Conservation (phyloP, 2,888 invertebrate genomes). For the Myopa tessellatipennis region DNA sequence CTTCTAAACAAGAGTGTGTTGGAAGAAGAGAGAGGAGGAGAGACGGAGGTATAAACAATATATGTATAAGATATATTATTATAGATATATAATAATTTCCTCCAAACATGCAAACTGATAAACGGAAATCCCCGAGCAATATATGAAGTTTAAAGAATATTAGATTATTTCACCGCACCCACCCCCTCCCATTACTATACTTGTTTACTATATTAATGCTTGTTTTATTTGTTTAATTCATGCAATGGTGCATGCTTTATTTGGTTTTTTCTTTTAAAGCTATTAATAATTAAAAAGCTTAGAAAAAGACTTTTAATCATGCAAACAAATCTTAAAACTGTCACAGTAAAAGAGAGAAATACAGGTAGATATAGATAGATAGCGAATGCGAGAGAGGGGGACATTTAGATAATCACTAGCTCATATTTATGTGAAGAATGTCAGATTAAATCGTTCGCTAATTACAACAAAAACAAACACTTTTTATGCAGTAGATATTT, state of each 20-base stretch:
- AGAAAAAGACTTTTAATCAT: too few species aligned
- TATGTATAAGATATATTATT: background rate
- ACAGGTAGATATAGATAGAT: background rate
- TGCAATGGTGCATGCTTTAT: too few species aligned
- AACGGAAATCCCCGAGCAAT: background rate
- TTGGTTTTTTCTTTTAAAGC: too few species aligned
- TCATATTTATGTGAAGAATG: too few species aligned
- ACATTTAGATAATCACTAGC: background rate
- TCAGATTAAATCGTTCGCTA: too few species aligned
- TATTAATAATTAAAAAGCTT: too few species aligned
- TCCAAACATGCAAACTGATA: constrained; percentile 5
- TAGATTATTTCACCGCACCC: too few species aligned
- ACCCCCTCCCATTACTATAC: too few species aligned
- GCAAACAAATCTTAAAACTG: background rate
- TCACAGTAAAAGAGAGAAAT: background rate
- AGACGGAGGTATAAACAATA: background rate
- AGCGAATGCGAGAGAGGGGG: background rate
- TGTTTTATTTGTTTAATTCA: too few species aligned
- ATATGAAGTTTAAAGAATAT: background rate
- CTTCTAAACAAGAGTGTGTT: background rate
- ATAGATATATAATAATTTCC: constrained; percentile 10
- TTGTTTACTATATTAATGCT: too few species aligned
- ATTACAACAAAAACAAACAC: too few species aligned
- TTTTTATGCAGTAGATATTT: too few species aligned
- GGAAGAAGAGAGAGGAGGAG: background rate